Base-by-base conservation (phyloP, 2,797 vertebrate species). In the Huso huso region DNA sequence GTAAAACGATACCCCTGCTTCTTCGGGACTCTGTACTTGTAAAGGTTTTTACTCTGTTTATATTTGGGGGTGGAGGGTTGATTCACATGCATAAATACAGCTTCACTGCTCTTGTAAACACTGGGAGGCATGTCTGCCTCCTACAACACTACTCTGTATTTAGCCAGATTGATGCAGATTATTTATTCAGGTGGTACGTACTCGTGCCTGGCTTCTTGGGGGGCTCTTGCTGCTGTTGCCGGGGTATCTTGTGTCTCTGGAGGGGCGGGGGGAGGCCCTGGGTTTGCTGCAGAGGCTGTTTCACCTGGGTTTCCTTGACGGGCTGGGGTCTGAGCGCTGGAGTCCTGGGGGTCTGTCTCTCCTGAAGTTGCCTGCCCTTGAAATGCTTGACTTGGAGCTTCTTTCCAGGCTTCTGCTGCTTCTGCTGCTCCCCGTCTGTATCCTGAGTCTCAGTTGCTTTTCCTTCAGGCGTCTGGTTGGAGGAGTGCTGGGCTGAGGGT, bases 121-220 rank as follows among this genome's bases (percentile, higher is more conserved):
- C 23, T 23, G 23, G 23, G 23, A 1, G 23, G 23, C 23, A 23
- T 23, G 23, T 23, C 3, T 23, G 23, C 3, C 23, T 23, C 23
- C 23, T 23, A 23, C 1, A 23, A 23, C 23, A 23, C 23, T 3
- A 23, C 23, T 23, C 23, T 23, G 23, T 1, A 23, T 23, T 23
- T 23, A 23, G 23, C 23, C 23, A 23, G 23, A 23, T 23, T 23
- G 23, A 23, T 23, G 23, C 23, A 37, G 23, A 4, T 37, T 37
- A 37, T 37, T 37, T 37, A 37, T 37, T 59, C 37, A 15, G n/a
- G 53, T 37, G 4, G 8, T 51, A 79, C 87, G 51, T 81, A 88
- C 88, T 79, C 68, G 78, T 73, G 70, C 69, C 82, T 7, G 75
- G 64, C 23, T 70, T 78, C 69, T 69, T 78, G 0, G 73, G 67